Evolutionary conservation across 35 echinoderm and acorn worm species (phyloP).

Genomic region (Apostichopus japonicus): DNA sequence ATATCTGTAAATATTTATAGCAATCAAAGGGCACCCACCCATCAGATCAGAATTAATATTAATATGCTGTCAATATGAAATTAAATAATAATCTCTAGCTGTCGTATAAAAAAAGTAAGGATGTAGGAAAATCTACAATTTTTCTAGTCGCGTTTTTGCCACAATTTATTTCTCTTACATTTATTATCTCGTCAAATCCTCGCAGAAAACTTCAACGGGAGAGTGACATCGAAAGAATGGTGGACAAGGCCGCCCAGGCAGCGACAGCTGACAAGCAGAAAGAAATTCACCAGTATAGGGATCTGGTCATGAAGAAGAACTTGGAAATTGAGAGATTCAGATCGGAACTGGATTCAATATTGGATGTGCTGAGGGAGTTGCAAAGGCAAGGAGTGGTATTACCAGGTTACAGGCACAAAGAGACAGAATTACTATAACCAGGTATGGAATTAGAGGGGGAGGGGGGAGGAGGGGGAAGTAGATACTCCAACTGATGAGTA

Average conservation of each 20-base stretch:
- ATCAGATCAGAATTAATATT: no score
- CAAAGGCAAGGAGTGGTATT: conserved; percentile 91
- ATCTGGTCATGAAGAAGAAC: conserved; percentile 74
- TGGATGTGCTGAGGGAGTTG: conserved; percentile 84
- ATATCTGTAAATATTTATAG: no score
- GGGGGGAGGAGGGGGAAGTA: no score
- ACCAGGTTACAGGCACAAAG: conserved; percentile 58
- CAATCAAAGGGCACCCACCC: no score
- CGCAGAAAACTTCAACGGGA: conserved; percentile 54
- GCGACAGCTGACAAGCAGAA: conserved; percentile 74
- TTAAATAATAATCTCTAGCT: no score
- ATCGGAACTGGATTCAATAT: conserved; percentile 79
- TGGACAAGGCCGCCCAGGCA: conserved; percentile 72
- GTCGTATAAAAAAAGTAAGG: no score
- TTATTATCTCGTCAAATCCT: neutral
- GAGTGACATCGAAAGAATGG: conserved; percentile 65
- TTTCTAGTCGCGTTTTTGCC: no score
- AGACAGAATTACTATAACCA: neutral
- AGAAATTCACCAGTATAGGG: conserved; percentile 65
- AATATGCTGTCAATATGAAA: no score
- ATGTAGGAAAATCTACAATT: no score
- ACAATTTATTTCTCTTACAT: no score
- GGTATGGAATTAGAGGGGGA: neutral
- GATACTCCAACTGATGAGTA: no score
- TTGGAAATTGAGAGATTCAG: conserved; percentile 92